A percentile compares a stretch with the other conserved stretches of the same genome.
These are phyloP conservation scores for Euproctis similis DNA, from an alignment of 2,888 invertebrate genomes.

Conservation along the genomic window DNA sequence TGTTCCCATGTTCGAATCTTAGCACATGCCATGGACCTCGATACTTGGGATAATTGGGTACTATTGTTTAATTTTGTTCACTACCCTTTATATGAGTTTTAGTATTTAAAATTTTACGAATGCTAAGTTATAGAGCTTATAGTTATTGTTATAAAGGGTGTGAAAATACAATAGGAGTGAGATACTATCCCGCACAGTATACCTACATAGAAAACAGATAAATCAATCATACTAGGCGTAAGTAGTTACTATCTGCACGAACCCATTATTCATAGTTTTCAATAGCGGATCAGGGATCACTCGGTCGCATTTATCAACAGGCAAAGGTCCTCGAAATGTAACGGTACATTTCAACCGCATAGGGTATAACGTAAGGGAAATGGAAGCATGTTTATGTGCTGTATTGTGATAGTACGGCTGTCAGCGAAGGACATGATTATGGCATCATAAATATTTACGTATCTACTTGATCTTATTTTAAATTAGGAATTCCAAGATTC, in stretches of 20 bases:
- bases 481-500: constrained; percentile 9
- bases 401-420: constrained; percentile 9
- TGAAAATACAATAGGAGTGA: too few relatives aligned
- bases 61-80: too few relatives aligned
- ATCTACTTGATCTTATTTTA: constrained; percentile 7
- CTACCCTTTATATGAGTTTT: too few relatives aligned
- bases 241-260: constrained; percentile 9
- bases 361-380: constrained; percentile 11
- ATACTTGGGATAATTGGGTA: too few relatives aligned
- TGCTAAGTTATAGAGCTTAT: too few relatives aligned
- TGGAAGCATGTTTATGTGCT: constrained; percentile 10
- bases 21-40: too few relatives aligned
- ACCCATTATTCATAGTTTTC: constrained; percentile 23
- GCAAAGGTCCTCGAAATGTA: constrained; percentile 19
- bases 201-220: too few relatives aligned
- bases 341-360: constrained; percentile 17
- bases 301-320: constrained; percentile 20
- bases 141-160: too few relatives aligned
- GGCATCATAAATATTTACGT: constrained; percentile 11
- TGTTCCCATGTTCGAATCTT: too few relatives aligned
- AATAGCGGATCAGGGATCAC: constrained; percentile 22
- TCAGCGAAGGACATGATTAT: constrained; percentile 13
- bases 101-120: too few relatives aligned
- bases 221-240: too few relatives aligned
- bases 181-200: too few relatives aligned